These are phyloP conservation scores for Malurus cyaneus DNA, from an alignment of 2,113 vertebrate genomes.

Conservation along the genomic window DNA sequence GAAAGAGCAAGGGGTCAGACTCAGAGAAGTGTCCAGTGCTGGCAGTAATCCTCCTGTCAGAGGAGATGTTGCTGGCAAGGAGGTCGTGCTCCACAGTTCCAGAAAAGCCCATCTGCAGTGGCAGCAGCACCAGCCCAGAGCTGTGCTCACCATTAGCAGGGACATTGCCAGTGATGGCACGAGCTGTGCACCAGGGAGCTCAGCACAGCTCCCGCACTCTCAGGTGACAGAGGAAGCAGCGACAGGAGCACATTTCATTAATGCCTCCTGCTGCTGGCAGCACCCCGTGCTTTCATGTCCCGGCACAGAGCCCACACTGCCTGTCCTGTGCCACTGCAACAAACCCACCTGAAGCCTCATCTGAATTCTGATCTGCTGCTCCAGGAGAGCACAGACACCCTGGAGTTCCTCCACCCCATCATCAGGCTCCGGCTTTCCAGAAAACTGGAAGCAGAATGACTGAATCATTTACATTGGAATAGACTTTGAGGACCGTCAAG, in stretches of 20 bases:
- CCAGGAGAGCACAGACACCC: neutral
- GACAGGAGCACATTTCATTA: neutral
- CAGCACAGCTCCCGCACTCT: neutral
- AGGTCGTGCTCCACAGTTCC: neutral
- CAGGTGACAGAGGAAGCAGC: neutral
- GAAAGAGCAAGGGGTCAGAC: neutral
- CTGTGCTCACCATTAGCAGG: neutral
- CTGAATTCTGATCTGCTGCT: neutral
- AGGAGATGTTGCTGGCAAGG: neutral
- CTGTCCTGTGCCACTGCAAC: neutral
- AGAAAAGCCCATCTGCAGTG: neutral
- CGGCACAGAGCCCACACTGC: neutral
- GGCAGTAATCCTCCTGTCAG: neutral
- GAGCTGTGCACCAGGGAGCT: neutral
- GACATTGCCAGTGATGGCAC: neutral
- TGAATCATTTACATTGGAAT: neutral
- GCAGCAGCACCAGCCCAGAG: neutral
- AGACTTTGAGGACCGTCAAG: accelerated
- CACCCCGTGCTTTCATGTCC: neutral
- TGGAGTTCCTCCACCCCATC: neutral
- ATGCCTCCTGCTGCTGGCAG: conserved; percentile 4
- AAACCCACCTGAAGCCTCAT: neutral
- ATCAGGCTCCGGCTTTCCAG: neutral
- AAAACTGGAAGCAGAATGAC: neutral
- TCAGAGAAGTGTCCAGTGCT: neutral